phyloP scores from a whole-genome alignment of 2,113 vertebrate genomes.

The Hippopotamus amphibius region DNA sequence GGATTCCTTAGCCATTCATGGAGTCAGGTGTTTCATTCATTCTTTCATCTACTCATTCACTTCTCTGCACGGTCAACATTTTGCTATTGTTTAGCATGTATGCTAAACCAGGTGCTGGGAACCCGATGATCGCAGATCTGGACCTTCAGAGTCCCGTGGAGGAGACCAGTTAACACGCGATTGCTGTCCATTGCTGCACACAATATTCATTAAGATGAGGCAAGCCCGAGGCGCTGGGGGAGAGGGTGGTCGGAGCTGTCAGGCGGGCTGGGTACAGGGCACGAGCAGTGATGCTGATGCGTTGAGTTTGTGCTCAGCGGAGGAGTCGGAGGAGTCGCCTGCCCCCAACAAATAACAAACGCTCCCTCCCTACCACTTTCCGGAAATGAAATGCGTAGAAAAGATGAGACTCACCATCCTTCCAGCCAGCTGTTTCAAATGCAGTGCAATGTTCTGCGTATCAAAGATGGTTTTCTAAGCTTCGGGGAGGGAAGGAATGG shows the following conservation, averaged over 20 bases:
- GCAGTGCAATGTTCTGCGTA: accelerated
- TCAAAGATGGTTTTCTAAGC: not conserved
- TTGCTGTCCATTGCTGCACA: accelerated
- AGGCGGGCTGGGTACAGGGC: not conserved
- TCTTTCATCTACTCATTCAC: too few relatives aligned
- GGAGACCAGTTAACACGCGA: not conserved
- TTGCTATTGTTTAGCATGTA: too few relatives aligned
- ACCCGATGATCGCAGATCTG: accelerated
- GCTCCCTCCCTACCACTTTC: not conserved
- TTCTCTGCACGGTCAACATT: accelerated
- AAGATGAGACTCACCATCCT: not conserved
- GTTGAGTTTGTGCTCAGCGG: accelerated
- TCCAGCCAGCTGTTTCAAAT: not conserved
- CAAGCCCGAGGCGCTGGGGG: not conserved
- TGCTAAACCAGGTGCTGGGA: not conserved
- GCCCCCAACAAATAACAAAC: not conserved
- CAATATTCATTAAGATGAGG: accelerated
- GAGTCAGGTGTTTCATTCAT: not conserved
- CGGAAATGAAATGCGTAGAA: not conserved
- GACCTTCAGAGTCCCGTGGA: accelerated
- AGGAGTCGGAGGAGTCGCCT: not conserved
- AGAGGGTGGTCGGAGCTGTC: not conserved
- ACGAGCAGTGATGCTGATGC: accelerated
- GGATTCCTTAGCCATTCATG: not conserved
- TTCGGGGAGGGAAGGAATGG: not conserved